Percentiles rank a stretch among this genome's conserved stretches.
These are phyloP conservation scores for Percopsis transmontana DNA, from an alignment of 2,113 vertebrate genomes.

Conservation along the genomic window DNA sequence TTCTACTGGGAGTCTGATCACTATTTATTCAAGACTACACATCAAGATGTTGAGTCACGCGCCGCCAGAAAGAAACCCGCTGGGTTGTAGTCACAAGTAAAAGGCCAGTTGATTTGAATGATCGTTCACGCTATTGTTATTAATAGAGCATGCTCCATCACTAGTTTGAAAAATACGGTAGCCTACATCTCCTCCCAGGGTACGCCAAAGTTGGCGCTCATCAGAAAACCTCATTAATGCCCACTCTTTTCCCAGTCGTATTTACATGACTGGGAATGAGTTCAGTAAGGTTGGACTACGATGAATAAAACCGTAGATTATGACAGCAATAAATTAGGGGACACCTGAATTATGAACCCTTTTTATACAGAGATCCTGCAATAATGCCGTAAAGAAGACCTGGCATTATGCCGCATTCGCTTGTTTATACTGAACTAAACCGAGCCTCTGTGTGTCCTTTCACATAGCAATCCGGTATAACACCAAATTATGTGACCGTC, in stretches of 20 bases:
- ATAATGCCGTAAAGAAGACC: too few species aligned
- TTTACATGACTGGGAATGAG: too few species aligned
- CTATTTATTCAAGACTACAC: slow-evolving; percentile 38
- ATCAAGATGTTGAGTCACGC: slow-evolving; percentile 29
- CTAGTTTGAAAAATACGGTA: neutral
- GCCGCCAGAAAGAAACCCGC: neutral
- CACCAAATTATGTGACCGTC: too few species aligned
- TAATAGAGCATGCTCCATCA: neutral
- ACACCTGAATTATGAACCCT: neutral
- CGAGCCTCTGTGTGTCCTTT: too few species aligned
- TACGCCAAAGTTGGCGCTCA: too few species aligned
- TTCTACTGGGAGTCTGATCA: slow-evolving; percentile 6
- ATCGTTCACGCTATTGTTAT: slow-evolving; percentile 10
- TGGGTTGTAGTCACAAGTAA: slow-evolving; percentile 34
- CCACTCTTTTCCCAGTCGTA: too few species aligned
- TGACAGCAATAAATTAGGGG: neutral
- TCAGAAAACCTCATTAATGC: too few species aligned
- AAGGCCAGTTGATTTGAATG: slow-evolving; percentile 30
- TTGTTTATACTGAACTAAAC: too few species aligned
- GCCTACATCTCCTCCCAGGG: too few species aligned
- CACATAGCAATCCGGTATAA: too few species aligned
- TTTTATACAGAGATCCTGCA: neutral
- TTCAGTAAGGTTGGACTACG: too few species aligned
- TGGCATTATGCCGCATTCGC: too few species aligned
- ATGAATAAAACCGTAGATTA: neutral